Base-by-base conservation (phyloP, 2,888 invertebrate species). In the Leucophora obtusa region DNA sequence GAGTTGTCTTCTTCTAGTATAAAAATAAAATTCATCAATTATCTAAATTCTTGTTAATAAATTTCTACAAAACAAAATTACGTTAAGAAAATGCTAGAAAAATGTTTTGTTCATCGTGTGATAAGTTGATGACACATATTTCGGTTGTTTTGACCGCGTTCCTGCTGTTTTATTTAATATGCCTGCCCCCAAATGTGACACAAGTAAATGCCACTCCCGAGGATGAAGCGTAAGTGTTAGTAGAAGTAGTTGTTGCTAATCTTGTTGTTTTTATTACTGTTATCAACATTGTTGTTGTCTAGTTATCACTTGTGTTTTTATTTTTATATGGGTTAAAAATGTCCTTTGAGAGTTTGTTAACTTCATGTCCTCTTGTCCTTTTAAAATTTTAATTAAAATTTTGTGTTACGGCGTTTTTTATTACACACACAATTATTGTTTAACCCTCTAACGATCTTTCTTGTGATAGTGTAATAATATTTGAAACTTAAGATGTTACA, bases 71-170 rank as follows among this genome's bases (percentile, higher is more conserved):
- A 60, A 18, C 53, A 73, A 65, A 71, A 73, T 60, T 75, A 82
- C 65, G 43, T 77, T 79, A 85, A 86, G 87, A 90, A 90, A 90
- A 89, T 89, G 89, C 88, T 86, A 89, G 88, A 87, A 89, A 88
- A 88, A 89, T 89, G 89, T 86, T 74, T 79, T 87, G 86, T 86
- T 85, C 84, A 82, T 75, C 86, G 85, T 86, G 88, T 86, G 87
- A 87, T 86, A 89, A 90, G 90, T 89, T 89, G 90, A 89, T 89
- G 90, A 89, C 89, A 89, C 89, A 89, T 87, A 85, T 87, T 80
- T 87, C 86, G 83, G 85, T 89, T 85, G 85, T 88, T 86, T 87
- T 89, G 88, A 87, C 88, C 88, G 87, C 87, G 88, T 87, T 90
- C 85, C 86, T 89, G 68, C 83, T 87, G 84, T 85, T 87, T 83